Evolutionary conservation across 1,140 invertebrate genomes (phyloP).

Genomic region (Aphaenogaster floridana): DNA sequence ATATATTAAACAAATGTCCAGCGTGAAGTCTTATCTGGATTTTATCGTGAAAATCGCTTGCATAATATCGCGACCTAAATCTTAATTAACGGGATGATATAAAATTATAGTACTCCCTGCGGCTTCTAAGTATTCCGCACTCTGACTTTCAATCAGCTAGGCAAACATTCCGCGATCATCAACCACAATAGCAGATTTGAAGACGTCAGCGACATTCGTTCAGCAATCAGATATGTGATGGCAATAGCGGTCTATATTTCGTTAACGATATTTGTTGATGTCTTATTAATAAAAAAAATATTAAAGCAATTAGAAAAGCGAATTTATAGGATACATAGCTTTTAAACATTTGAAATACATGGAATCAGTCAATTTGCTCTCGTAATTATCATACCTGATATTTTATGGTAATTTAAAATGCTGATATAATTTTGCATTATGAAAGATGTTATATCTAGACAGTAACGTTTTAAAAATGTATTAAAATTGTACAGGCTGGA

Average conservation of each 20-base stretch:
- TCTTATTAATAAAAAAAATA: not conserved
- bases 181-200: not conserved
- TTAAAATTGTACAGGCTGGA: too few relatives aligned
- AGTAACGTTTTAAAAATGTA: too few relatives aligned
- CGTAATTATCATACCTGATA: not conserved
- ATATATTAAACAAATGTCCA: slow-evolving; percentile 1
- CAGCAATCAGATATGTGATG: not conserved
- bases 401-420: too few relatives aligned
- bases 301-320: not conserved
- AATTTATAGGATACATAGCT: not conserved
- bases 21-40: not conserved
- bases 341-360: too few relatives aligned
- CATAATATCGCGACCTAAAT: slow-evolving; percentile 5
- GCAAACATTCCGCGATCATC: not conserved
- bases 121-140: not conserved
- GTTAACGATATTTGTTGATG: not conserved
- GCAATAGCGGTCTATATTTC: not conserved
- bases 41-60: slow-evolving; percentile 21
- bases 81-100: slow-evolving; percentile 8
- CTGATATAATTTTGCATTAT: too few relatives aligned
- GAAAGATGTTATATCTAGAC: too few relatives aligned
- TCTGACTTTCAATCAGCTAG: not conserved
- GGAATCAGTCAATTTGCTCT: not conserved
- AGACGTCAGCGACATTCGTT: not conserved
- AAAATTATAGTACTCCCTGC: not conserved